Conservation (phyloP, 1,140 invertebrate genomes). For the Paralvinella palmiformis region DNA sequence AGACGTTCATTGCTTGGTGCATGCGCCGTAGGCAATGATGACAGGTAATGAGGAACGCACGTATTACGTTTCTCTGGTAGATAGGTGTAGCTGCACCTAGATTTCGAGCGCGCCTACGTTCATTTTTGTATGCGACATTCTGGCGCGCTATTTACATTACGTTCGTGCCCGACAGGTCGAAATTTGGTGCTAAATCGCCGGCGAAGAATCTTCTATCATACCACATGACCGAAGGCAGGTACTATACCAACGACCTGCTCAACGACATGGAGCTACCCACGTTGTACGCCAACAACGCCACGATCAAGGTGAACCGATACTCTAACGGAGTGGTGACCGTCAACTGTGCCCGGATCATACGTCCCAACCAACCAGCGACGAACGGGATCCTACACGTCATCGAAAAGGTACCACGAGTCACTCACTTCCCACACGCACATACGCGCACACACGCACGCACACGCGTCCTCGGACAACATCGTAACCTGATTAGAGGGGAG, state of each 20-base stretch:
- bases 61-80: too few species aligned
- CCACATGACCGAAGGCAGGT: slow-evolving; percentile 46
- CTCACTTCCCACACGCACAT: neutral
- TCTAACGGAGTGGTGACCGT: slow-evolving; percentile 55
- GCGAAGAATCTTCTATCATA: neutral
- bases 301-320: slow-evolving; percentile 51
- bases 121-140: too few species aligned
- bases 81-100: neutral
- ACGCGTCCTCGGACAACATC: neutral
- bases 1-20: too few species aligned
- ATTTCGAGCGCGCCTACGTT: too few species aligned
- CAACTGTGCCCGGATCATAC: slow-evolving; percentile 53
- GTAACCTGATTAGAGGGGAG: neutral
- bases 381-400: slow-evolving; percentile 51
- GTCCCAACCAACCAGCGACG: slow-evolving; percentile 56
- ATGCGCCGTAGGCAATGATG: too few species aligned
- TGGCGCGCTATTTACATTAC: too few species aligned
- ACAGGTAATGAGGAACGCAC: too few species aligned
- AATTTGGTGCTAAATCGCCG: neutral
- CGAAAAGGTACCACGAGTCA: slow-evolving; percentile 37
- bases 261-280: slow-evolving; percentile 44
- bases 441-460: neutral
- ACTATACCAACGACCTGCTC: slow-evolving; percentile 47
- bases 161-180: neutral
- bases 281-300: slow-evolving; percentile 31